phyloP scores from a whole-genome alignment of 2,113 vertebrate species.

The Neodontobutis hainanensis region DNA sequence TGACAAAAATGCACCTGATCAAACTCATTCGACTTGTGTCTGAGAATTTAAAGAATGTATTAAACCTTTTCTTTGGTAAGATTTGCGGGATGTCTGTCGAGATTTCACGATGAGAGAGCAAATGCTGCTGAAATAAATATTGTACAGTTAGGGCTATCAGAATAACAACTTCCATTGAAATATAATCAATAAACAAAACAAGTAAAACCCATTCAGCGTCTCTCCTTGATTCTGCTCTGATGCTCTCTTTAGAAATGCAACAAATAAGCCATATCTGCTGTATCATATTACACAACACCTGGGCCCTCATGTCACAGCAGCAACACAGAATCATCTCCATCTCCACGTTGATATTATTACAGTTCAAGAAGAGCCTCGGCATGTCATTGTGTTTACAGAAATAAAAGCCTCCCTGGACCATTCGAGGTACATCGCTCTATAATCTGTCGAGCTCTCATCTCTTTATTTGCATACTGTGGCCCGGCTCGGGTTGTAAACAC shows the following conservation, averaged over 20 bases:
- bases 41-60: conserved; percentile 6
- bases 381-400: background rate
- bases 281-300: conserved; percentile 7
- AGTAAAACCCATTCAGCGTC: conserved; percentile 29
- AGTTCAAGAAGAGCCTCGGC: background rate
- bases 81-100: conserved; percentile 32
- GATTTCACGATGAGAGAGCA: background rate
- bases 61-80: conserved; percentile 23
- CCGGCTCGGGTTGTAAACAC: background rate
- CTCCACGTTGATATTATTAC: background rate
- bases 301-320: conserved; percentile 12
- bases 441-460: background rate
- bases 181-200: conserved; percentile 20
- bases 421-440: background rate
- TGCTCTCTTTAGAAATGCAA: conserved; percentile 15
- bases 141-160: conserved; percentile 9
- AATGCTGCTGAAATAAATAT: conserved; percentile 38
- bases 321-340: background rate
- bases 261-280: conserved; percentile 33
- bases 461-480: background rate
- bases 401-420: background rate
- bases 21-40: conserved; percentile 15
- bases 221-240: conserved; percentile 3
- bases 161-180: conserved; percentile 35
- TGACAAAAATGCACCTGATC: background rate